Base-by-base conservation (phyloP, 2,888 invertebrate species). In the Hedya salicella region DNA sequence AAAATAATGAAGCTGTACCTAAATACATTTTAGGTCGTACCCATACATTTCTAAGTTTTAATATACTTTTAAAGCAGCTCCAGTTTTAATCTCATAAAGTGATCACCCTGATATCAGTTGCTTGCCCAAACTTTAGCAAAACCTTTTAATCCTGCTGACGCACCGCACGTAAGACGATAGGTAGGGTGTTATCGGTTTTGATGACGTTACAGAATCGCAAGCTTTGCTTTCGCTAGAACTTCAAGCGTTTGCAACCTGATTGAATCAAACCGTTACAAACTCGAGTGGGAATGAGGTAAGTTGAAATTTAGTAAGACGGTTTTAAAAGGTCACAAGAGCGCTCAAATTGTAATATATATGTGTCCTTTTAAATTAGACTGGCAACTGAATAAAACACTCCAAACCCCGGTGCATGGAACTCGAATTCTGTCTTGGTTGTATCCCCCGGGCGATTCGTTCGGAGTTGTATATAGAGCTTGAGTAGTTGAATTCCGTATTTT, bases 221-320 rank as follows among this genome's bases (percentile, higher is more conserved):
- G 44, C 19, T 16, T 6, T 30, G 30, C 17, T 30, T 44, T 57
- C 30, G 42, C 44, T 46, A 46, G 19, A 57, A 32, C 17, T 56
- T 16, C 42, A 44, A 60, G 39, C 59, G 25, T 46, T 44, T 48
- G 59, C 65, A 52, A 46, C 14, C 32, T 60, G 59, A 65, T 65
- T 60, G 25, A 53, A 65, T 65, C 59, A 46, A 52, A 60, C 59
- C 59, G 65, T 60, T 65, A 64, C 50, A 60, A 65, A 60, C 65
- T 65, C 30, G 59, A 50, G 42, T 52, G 19, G 54, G 50, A 64
- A 57, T 50, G 50, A 44, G 50, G 53, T 40, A 53, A 62, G 46
- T 62, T 46, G 53, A 39, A 64, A 64, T 50, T 40, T 21, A 36
- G 13, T 36, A 19, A 9, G 19, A 19, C 17, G 30, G n/a, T 46